Conservation (phyloP, 2,888 invertebrate genomes). For the Eupithecia dodoneata region DNA sequence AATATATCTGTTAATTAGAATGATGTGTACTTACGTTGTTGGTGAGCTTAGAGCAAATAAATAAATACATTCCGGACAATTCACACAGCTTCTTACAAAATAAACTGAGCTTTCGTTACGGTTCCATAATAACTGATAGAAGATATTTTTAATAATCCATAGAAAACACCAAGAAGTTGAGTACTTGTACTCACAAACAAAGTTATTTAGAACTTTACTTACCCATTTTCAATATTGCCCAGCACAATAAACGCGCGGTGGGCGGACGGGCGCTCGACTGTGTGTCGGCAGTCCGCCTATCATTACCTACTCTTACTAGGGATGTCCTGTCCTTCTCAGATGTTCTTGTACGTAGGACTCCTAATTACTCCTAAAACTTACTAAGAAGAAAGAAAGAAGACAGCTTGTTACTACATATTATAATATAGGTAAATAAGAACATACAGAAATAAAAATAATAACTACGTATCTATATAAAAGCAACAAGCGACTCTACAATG, state of each 20-base stretch:
- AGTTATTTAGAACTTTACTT: conserved; percentile 16
- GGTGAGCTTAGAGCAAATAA: background rate
- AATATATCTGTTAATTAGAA: too few relatives aligned
- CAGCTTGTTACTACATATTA: too few relatives aligned
- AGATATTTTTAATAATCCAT: background rate
- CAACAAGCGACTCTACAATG: too few relatives aligned
- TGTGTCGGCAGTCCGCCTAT: conserved; percentile 70
- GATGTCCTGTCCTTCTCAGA: conserved; percentile 5
- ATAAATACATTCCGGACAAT: background rate
- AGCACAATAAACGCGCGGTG: conserved; percentile 56
- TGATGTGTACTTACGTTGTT: background rate
- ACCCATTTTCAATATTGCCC: conserved; percentile 31
- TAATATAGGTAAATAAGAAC: too few relatives aligned
- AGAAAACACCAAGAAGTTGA: background rate
- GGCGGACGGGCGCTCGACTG: conserved; percentile 80
- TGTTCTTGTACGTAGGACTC: background rate
- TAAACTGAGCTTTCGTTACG: background rate
- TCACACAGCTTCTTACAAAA: background rate
- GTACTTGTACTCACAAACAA: background rate
- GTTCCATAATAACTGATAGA: background rate
- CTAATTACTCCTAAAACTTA: background rate
- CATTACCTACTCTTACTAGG: conserved; percentile 49
- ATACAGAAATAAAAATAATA: too few relatives aligned
- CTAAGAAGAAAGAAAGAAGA: too few relatives aligned
- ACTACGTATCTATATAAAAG: too few relatives aligned